Conservation (phyloP, 1,140 invertebrate genomes). For the Drosophila sucinea region DNA sequence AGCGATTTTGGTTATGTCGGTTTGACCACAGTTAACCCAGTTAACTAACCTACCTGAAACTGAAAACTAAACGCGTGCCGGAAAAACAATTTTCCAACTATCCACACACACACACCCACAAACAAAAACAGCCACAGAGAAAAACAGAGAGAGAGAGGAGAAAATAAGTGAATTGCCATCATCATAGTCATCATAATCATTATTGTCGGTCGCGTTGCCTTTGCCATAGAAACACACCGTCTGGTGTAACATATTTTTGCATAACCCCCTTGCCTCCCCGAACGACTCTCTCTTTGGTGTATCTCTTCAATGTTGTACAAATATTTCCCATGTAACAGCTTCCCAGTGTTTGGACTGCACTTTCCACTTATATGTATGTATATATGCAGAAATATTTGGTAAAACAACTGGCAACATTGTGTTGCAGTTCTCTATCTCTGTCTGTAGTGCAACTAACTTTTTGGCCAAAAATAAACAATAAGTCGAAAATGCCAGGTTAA, state of each 20-base stretch:
- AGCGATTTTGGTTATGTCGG: slow-evolving; percentile 26
- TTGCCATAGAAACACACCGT: slow-evolving; percentile 18
- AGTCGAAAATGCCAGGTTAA: slow-evolving; percentile 13
- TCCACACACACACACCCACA: slow-evolving; percentile 26
- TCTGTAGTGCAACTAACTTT: slow-evolving; percentile 51
- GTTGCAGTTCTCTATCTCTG: not conserved
- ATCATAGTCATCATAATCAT: slow-evolving; percentile 45
- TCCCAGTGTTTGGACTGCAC: slow-evolving; percentile 48
- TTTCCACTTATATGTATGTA: slow-evolving; percentile 18
- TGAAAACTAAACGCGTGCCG: slow-evolving; percentile 48
- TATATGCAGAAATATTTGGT: slow-evolving; percentile 4
- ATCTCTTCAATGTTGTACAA: slow-evolving; percentile 60
- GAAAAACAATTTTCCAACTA: slow-evolving; percentile 73
- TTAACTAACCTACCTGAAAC: slow-evolving; percentile 42
- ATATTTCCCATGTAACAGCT: slow-evolving; percentile 74
- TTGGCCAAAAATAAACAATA: slow-evolving; percentile 66
- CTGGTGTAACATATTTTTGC: slow-evolving; percentile 65
- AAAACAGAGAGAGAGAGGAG: not conserved
- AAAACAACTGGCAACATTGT: slow-evolving; percentile 54
- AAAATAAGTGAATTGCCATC: slow-evolving; percentile 50
- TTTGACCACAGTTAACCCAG: slow-evolving; percentile 44
- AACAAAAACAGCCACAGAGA: slow-evolving; percentile 26
- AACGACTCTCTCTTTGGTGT: not conserved
- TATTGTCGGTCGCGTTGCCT: slow-evolving; percentile 17
- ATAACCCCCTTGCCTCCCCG: slow-evolving; percentile 42